phyloP scores from a whole-genome alignment of 2,113 vertebrate genomes.

The Eretmodus cyanostictus region DNA sequence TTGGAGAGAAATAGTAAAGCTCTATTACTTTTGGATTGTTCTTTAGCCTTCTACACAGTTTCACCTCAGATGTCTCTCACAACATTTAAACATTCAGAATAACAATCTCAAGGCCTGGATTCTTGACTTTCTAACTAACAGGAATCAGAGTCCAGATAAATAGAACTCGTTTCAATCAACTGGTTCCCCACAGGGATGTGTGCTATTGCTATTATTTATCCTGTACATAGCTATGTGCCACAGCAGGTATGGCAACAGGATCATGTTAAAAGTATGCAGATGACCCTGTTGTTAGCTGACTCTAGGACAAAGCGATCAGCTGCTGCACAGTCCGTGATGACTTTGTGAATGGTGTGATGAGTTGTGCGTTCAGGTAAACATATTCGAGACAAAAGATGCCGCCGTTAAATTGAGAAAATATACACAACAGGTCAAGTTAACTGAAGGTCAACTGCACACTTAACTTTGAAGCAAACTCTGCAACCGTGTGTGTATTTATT shows the following conservation, averaged over 20 bases:
- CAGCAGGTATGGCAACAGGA: background rate
- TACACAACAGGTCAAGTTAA: background rate
- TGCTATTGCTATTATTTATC: background rate
- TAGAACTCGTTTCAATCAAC: background rate
- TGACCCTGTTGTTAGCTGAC: background rate
- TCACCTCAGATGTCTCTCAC: background rate
- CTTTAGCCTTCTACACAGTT: background rate
- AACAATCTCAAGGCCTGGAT: background rate
- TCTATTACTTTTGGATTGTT: background rate
- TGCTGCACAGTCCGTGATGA: background rate
- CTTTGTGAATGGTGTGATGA: background rate
- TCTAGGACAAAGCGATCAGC: background rate
- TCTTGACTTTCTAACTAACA: background rate
- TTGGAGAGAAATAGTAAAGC: background rate
- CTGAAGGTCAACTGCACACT: background rate
- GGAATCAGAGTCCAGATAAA: background rate
- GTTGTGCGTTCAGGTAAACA: rapidly evolving
- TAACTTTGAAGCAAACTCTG: background rate
- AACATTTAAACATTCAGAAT: background rate
- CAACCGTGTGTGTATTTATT: background rate
- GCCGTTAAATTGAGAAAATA: background rate
- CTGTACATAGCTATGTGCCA: background rate
- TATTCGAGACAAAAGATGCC: background rate
- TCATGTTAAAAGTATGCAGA: background rate
- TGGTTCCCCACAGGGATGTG: background rate